Base-by-base conservation (phyloP, 2,888 invertebrate species). In the Pristionchus exspectatus region DNA sequence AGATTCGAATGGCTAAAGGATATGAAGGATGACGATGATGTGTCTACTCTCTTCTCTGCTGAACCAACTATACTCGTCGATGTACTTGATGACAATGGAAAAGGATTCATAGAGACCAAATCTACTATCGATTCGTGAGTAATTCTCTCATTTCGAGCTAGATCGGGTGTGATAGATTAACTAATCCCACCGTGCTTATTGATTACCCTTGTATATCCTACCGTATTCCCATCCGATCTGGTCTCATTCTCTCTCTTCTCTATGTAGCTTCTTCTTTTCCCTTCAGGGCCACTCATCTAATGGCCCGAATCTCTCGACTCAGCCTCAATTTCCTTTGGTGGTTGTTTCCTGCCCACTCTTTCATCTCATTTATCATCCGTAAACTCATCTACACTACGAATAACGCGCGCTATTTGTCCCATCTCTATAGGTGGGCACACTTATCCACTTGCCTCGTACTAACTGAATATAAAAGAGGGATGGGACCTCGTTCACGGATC, bases 61-160 rank as follows among this genome's bases (percentile, higher is more conserved):
- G 88, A 77, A 27, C 88, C 88, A n/a, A 88, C 88, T 12, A 44
- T 93, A 9, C 4, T 90, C 5, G 90, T 93, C 0, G 93, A 93
- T 59, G 88, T 92, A 12, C 54, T 89, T n/a, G 92, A 92, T 90
- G 91, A 91, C 24, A 66, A 91, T 21, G 92, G 92, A 24, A 77
- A 74, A 12, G 86, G 91, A 91, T 77, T 93, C 88, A 84, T 92
- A 91, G 56, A 21, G 12, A 44, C 30, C 4, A 27, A 30, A 54
- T 72, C 44, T 21, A 56, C 30, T 38, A 38, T 54, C 12, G 66
- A 84, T 30, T 84, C 87, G 87, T 88, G 74, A 88, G 87, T 88
- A 9, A 24, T 66, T 14, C 0, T 66, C n/a, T 21, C 21, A 30
- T 85, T 59, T 38, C 18, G 81, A 81, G 81, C 54, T 50, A 27